Evolutionary conservation across 2,797 vertebrate species (phyloP), one percentile per base, ranked within the genome.

Genomic region (Acanthurus leucopareius): DNA sequence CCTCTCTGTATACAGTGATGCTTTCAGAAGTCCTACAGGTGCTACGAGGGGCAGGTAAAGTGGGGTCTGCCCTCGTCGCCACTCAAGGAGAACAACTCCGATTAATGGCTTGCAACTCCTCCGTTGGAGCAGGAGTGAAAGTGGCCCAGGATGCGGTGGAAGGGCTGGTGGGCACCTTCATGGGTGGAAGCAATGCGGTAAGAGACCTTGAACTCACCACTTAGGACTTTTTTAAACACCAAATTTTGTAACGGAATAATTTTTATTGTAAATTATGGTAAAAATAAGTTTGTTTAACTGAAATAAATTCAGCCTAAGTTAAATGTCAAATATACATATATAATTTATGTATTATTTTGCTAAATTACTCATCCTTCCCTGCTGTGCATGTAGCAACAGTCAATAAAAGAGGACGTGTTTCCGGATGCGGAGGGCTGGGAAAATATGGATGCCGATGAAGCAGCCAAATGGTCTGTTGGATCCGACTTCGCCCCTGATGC

Each of bases 51-150:
- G 94, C 93, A 10, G 85, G 94, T 45, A 95, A 92, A 61, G 96
- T 97, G 58, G 95, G 94, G 0, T 91, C 91, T 28, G 95, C 95
- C 2, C 79, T 96, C 22, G 81, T 91, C 63, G 59, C 69, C 78
- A 94, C 87, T 1, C 95, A 96, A 59, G 92, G 93, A 17, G 96
- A 96, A 44, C 95, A 95, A 54, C 89, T 97, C 32, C 53, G 90
- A 1, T 71, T 96, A 16, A 84, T 94, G 70, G 87, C 89, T 40
- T 93, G 91, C 69, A 95, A 94, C 91, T 95, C 95, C 3, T 78
- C 94, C 2, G 13, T 96, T 70, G 95, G 94, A 7, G 78, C 89
- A 0, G 95, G 90, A 8, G 73, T 94, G 53, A 91, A 86, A 85
- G 92, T 66, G 15, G 90, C 87, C 9, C 94, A 95, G 87, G 91